These are phyloP conservation scores for Aplochiton taeniatus DNA, from an alignment of 2,797 vertebrate genomes.

Conservation along the genomic window DNA sequence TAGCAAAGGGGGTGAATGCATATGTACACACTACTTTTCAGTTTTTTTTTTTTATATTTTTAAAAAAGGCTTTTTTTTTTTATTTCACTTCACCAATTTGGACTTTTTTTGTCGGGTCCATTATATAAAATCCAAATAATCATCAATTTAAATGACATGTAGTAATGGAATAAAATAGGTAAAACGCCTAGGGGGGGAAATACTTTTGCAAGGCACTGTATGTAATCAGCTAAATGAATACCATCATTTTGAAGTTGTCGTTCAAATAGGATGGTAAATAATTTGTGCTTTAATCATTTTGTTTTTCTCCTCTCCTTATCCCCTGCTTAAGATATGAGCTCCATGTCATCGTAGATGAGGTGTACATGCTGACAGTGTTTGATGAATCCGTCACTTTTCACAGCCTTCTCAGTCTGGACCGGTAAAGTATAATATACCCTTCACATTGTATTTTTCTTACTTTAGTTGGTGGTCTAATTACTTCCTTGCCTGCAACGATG, in stretches of 20 bases:
- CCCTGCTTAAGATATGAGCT: constrained; percentile 80
- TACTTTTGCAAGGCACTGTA: neutral
- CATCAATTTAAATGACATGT: too few species aligned
- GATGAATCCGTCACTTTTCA: constrained; percentile 80
- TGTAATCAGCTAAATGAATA: neutral
- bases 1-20: neutral
- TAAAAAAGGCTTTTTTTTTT: neutral
- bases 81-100: neutral
- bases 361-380: constrained; percentile 97
- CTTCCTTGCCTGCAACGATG: too few species aligned
- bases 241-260: too few species aligned
- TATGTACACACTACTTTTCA: neutral
- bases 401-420: constrained; percentile 88
- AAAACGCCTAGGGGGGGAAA: too few species aligned
- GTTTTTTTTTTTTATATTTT: neutral
- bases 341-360: constrained; percentile 91
- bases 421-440: constrained; percentile 71
- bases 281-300: constrained; percentile 2
- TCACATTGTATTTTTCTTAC: too few species aligned
- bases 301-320: neutral
- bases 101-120: neutral
- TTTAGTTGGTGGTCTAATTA: too few species aligned
- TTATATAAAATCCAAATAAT: too few species aligned
- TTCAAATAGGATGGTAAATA: constrained; percentile 13
- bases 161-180: too few species aligned